A percentile compares a stretch with the other conserved stretches of the same genome.
phyloP scores from a whole-genome alignment of 2,888 invertebrate species.

The Iselma pallidipennis region DNA sequence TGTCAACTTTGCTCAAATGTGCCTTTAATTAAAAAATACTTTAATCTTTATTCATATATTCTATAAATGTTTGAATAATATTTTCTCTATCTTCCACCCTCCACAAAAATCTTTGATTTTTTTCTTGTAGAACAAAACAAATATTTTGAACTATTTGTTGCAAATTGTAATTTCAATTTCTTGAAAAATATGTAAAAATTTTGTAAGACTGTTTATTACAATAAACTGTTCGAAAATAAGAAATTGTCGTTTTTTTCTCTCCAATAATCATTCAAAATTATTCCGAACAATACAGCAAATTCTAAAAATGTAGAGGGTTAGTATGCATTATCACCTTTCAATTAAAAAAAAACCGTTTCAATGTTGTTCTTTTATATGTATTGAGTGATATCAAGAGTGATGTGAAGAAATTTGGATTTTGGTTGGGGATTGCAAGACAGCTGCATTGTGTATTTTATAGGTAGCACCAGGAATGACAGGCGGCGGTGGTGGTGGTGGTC shows the following conservation, averaged over 20 bases:
- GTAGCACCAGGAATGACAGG: constrained; percentile 50
- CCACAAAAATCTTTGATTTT: background rate
- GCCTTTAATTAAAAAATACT: constrained; percentile 45
- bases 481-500: constrained; percentile 48
- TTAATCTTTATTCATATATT: constrained; percentile 16
- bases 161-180: constrained; percentile 32
- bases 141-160: constrained; percentile 28
- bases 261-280: constrained; percentile 8
- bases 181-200: constrained; percentile 30
- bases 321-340: constrained; percentile 19
- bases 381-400: too few relatives aligned
- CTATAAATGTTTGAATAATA: constrained; percentile 23
- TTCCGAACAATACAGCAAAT: too few relatives aligned
- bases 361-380: background rate
- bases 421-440: background rate
- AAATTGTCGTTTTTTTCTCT: constrained; percentile 34
- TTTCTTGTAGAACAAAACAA: constrained; percentile 26
- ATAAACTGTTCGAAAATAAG: constrained; percentile 39
- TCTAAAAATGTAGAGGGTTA: constrained; percentile 41
- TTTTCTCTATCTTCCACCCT: background rate
- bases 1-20: constrained; percentile 54
- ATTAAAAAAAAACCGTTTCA: background rate
- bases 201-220: constrained; percentile 37
- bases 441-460: constrained; percentile 36
- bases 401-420: too few relatives aligned